Evolutionary conservation across 2,888 invertebrate genomes (phyloP), one percentile per base, ranked within the genome.

Genomic region (Catotricha subobsoleta): DNA sequence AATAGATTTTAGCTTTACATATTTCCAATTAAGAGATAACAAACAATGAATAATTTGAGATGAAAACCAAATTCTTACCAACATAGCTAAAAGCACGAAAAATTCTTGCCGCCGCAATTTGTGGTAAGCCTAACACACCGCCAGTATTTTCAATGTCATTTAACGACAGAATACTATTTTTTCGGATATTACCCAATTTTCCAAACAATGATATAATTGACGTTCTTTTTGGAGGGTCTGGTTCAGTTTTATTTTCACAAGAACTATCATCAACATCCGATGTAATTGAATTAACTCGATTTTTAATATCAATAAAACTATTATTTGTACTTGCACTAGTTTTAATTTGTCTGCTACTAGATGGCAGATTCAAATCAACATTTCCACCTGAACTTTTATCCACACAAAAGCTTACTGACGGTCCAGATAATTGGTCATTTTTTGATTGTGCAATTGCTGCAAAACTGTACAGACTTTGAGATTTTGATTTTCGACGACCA

Each of bases 81-180:
- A 23, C 23, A 16, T 30, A 39, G 21, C 31, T 39, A 39, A 39
- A 43, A 9, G 42, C 39, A 3, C 42, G 39, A 34, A 43, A 31
- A 20, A 34, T 34, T 34, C 21, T 34, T 13, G 34, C 21, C 4
- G 34, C 34, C 5, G 34, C 34, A 20, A 34, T 34, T 20, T 34
- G 34, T 21, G 34, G 34, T 19, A 34, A 21, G 2, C 20, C 21
- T 34, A 19, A 3, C 21, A 34, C 34, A 21, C 5, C 13, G 12
- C 21, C 21, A n/a, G n/a, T 34, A n/a, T 21, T 21, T 20, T 34
- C 3, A 20, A 13, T n/a, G 2, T 19, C 19, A 21, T n/a, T 21
- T 13, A 20, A 21, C 3, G 34, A 21, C 19, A n/a, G 5, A 34
- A 20, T 20, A 13, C 33, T 33, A 9, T 16, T 33, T 16, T 19